Evolutionary conservation across 2,888 invertebrate species (phyloP).

Genomic region (Acrocera orbiculus): DNA sequence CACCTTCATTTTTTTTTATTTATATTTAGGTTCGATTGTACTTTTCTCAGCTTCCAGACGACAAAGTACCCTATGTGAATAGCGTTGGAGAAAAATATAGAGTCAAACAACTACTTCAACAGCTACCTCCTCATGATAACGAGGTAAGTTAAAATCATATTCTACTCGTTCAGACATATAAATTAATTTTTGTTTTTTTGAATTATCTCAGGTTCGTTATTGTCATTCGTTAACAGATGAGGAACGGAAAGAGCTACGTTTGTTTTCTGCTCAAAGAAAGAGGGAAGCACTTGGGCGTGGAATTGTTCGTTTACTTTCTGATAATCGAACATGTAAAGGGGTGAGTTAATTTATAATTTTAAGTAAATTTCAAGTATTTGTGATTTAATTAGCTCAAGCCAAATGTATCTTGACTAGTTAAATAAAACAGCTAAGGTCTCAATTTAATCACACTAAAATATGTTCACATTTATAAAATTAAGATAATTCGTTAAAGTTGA

Average conservation of each 20-base stretch:
- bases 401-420: too few relatives aligned
- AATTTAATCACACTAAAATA: too few relatives aligned
- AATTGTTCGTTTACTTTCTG: constrained; percentile 63
- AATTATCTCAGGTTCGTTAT: constrained; percentile 59
- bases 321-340: constrained; percentile 55
- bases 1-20: neutral
- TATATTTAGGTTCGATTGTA: constrained; percentile 82
- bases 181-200: too few relatives aligned
- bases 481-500: too few relatives aligned
- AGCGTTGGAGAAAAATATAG: constrained; percentile 87
- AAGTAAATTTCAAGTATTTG: too few relatives aligned
- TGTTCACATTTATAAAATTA: too few relatives aligned
- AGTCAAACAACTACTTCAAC: constrained; percentile 82
- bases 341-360: constrained; percentile 48
- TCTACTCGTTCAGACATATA: too few relatives aligned
- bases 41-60: constrained; percentile 88
- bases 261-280: constrained; percentile 87
- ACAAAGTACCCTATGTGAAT: constrained; percentile 94
- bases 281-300: constrained; percentile 88
- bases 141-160: constrained; percentile 38
- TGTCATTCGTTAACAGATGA: constrained; percentile 86
- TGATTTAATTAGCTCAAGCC: too few relatives aligned
- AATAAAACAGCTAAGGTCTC: too few relatives aligned
- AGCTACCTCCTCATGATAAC: constrained; percentile 95
- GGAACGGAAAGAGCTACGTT: constrained; percentile 78